phyloP scores from a whole-genome alignment of 2,888 invertebrate species.

The Andrena camellia region DNA sequence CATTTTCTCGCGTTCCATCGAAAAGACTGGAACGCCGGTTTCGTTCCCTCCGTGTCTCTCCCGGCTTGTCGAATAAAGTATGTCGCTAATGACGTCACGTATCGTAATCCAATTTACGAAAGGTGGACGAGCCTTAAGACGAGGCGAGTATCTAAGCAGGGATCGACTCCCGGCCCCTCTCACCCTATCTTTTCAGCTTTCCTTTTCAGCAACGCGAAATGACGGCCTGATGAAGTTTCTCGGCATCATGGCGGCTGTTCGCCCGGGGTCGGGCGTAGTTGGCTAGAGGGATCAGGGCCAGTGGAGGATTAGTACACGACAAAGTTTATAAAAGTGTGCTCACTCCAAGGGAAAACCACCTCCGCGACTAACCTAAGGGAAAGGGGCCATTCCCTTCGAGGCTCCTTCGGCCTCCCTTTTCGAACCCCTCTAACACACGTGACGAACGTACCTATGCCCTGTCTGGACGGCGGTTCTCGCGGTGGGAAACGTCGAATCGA shows the following conservation, averaged over 20 bases:
- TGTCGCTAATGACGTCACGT: slow-evolving; percentile 84
- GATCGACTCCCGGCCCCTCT: slow-evolving; percentile 52
- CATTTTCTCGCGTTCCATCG: neutral
- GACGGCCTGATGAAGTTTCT: slow-evolving; percentile 84
- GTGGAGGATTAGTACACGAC: slow-evolving; percentile 82
- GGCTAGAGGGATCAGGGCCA: slow-evolving; percentile 77
- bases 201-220: slow-evolving; percentile 80
- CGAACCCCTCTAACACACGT: slow-evolving; percentile 74
- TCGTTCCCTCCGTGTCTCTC: neutral
- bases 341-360: slow-evolving; percentile 67
- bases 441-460: slow-evolving; percentile 74
- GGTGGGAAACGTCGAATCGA: slow-evolving; percentile 37
- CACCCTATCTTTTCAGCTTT: slow-evolving; percentile 42
- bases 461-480: slow-evolving; percentile 30
- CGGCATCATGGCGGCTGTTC: slow-evolving; percentile 74
- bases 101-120: slow-evolving; percentile 85
- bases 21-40: neutral
- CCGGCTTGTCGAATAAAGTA: slow-evolving; percentile 77
- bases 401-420: slow-evolving; percentile 63
- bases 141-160: slow-evolving; percentile 71
- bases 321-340: slow-evolving; percentile 84
- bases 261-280: slow-evolving; percentile 63
- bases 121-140: slow-evolving; percentile 68
- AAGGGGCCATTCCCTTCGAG: slow-evolving; percentile 61
- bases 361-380: slow-evolving; percentile 70